A percentile compares a stretch with the other conserved stretches of the same genome.
These are phyloP conservation scores for Pseudococcus jackbeardsleyi DNA, from an alignment of 2,888 invertebrate species.

Conservation along the genomic window DNA sequence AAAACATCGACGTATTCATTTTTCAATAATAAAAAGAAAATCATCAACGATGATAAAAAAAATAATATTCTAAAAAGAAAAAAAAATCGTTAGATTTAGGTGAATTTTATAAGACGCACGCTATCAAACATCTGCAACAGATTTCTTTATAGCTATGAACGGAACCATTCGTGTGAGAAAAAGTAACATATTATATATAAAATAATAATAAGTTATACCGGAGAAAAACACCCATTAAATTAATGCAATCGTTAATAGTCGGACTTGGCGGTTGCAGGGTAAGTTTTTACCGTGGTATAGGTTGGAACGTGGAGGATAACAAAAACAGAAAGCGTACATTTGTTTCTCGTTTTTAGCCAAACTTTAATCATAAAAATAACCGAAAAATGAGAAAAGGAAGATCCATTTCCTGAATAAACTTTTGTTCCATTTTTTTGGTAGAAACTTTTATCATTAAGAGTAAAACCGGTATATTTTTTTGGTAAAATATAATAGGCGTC, in stretches of 20 bases:
- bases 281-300: neutral
- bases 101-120: slow-evolving; percentile 3
- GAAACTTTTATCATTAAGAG: slow-evolving; percentile 60
- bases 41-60: neutral
- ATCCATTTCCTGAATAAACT: slow-evolving; percentile 58
- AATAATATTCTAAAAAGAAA: neutral
- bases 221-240: slow-evolving; percentile 46
- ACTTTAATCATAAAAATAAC: slow-evolving; percentile 62
- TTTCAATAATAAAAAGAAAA: slow-evolving; percentile 9
- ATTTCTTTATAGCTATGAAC: neutral
- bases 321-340: slow-evolving; percentile 53
- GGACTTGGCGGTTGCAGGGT: slow-evolving; percentile 27
- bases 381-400: slow-evolving; percentile 61
- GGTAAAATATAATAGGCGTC: slow-evolving; percentile 36
- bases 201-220: slow-evolving; percentile 28
- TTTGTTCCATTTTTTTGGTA: slow-evolving; percentile 59
- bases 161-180: neutral
- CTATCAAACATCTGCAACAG: slow-evolving; percentile 31
- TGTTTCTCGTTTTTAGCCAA: slow-evolving; percentile 51
- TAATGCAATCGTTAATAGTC: slow-evolving; percentile 47
- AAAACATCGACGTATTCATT: neutral
- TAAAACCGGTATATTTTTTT: slow-evolving; percentile 58
- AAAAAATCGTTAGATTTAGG: neutral
- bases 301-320: slow-evolving; percentile 20
- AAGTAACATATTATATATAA: slow-evolving; percentile 18